phyloP scores from a whole-genome alignment of 2,113 vertebrate species.

The Acinonyx jubatus region DNA sequence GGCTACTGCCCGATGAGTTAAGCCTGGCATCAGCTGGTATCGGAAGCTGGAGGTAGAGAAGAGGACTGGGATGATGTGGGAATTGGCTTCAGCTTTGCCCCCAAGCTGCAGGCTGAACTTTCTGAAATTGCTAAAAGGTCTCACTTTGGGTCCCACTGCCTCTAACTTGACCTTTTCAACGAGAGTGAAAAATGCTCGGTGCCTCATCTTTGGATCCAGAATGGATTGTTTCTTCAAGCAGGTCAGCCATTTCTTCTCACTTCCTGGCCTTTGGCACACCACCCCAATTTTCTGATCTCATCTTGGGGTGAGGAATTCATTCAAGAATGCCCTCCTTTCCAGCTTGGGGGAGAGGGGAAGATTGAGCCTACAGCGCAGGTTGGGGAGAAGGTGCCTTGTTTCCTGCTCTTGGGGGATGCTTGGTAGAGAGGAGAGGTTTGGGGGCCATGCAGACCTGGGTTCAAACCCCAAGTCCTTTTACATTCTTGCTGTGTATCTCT shows the following conservation, averaged over 20 bases:
- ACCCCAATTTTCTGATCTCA: not conserved
- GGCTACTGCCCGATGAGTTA: fast-evolving
- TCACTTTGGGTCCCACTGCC: slow-evolving; percentile 3
- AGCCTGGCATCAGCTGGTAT: not conserved
- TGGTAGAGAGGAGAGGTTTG: not conserved
- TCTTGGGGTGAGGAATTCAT: not conserved
- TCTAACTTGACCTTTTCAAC: slow-evolving; percentile 63
- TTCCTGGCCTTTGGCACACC: not conserved
- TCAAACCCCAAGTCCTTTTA: not conserved
- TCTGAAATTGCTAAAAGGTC: slow-evolving; percentile 65
- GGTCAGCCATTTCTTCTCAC: not conserved
- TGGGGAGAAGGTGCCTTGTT: too few relatives aligned
- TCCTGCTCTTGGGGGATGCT: not conserved
- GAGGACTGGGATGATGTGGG: not conserved
- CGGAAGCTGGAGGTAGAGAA: not conserved
- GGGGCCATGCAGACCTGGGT: not conserved
- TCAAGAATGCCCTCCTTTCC: not conserved
- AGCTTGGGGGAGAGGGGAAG: not conserved
- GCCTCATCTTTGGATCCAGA: not conserved
- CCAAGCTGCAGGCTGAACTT: slow-evolving; percentile 65
- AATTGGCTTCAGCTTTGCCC: not conserved
- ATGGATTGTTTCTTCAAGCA: slow-evolving; percentile 47
- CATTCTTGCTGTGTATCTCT: not conserved
- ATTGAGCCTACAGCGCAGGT: not conserved
- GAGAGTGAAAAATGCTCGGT: slow-evolving; percentile 34